phyloP scores from a whole-genome alignment of 2,113 vertebrate genomes.

The Pao palembangensis region DNA sequence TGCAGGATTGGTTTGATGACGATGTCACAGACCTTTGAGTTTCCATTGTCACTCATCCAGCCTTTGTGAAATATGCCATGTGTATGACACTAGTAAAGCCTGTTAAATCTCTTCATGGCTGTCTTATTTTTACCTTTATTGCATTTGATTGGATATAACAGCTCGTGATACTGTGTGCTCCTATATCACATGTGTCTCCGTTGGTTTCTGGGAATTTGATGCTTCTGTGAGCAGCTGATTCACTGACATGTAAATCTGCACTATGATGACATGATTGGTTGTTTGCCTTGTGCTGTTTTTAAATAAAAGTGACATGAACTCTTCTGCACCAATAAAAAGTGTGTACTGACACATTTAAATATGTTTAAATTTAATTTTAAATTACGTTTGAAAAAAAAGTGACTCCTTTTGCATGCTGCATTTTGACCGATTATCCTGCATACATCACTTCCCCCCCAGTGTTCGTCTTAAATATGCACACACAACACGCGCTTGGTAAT shows the following conservation, averaged over 20 bases:
- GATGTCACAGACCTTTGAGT: slow-evolving; percentile 82
- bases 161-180: not conserved
- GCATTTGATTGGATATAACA: not conserved
- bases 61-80: not conserved
- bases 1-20: slow-evolving; percentile 64
- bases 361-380: too few relatives aligned
- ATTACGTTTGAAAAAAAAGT: too few relatives aligned
- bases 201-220: not conserved
- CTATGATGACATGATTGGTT: not conserved
- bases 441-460: too few relatives aligned
- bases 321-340: too few relatives aligned
- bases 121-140: not conserved
- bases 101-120: not conserved
- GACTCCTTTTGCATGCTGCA: too few relatives aligned
- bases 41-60: not conserved
- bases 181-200: not conserved
- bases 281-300: slow-evolving; percentile 17
- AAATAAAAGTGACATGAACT: slow-evolving; percentile 22
- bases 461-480: too few relatives aligned
- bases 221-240: too few relatives aligned
- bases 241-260: not conserved
- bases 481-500: too few relatives aligned
- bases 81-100: not conserved
- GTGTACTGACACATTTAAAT: too few relatives aligned
- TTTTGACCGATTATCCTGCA: too few relatives aligned